Evolutionary conservation across 2,113 vertebrate genomes (phyloP), one percentile per base, ranked within the genome.

Genomic region (Cebidichthys violaceus): DNA sequence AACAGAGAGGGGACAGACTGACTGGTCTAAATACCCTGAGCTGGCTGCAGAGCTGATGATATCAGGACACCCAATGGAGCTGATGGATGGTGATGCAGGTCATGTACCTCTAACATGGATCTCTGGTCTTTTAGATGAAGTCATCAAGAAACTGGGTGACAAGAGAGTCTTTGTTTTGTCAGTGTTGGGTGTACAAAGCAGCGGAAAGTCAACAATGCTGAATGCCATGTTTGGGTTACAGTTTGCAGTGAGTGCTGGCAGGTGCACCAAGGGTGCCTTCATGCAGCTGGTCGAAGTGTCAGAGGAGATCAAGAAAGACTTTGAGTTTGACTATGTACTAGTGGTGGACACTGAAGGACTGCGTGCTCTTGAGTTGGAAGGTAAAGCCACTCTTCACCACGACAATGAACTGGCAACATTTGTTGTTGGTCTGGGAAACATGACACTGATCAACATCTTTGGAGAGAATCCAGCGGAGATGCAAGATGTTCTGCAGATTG

Each of bases 21-120:
- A 83, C 64, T 11, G 87, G 77, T 73, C 17, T 3, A 77, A 83
- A 27, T 84, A 95, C 4, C 95, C 95, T 0, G 78, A 92, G 9
- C 88, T 96, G 57, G 95, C 93, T 54, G 95, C 94, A 45, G 90
- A 95, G 0, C 81, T 96, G 54, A 94, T 97, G 94, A 81, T 95
- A 70, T 93, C 77, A 5, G 96, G 95, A 3, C 87, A 95, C 18
- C 93, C 96, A 0, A 39, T 96, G 33, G 96, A 97, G 83, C 88
- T 96, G 67, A 96, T 97, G 95, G 96, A 96, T 54, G 96, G 96
- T 0, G 96, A 97, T 71, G 93, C 94, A 59, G 94, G 93, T 10
- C 94, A 96, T 5, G 81, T 96, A 7, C 93, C 96, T 14, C 24
- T 97, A 2, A 91, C 1, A 4, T 96, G 95, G 96, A 89, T 96